Conservation (phyloP, 2,797 vertebrate genomes). For the Anomalospiza imberbis region DNA sequence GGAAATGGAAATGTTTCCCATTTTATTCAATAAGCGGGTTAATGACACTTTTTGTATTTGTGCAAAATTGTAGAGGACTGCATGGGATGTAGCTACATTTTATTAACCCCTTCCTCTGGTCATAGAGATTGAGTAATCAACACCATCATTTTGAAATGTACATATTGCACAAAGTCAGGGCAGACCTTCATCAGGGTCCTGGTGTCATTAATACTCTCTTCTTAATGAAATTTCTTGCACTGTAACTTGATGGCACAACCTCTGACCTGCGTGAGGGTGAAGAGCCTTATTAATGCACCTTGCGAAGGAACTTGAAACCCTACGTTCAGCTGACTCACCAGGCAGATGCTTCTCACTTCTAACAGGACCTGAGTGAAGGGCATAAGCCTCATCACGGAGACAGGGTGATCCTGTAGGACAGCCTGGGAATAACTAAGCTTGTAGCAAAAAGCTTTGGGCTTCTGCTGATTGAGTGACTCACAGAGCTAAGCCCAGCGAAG, state of each 20-base stretch:
- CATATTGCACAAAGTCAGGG: neutral
- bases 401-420: conserved; percentile 53
- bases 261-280: neutral
- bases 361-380: neutral
- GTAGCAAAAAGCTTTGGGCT: conserved; percentile 10
- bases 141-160: neutral
- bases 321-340: neutral
- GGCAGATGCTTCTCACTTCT: neutral
- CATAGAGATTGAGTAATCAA: accelerated
- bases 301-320: neutral
- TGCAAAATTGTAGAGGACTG: neutral
- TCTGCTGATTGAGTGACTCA: conserved; percentile 16
- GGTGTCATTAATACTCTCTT: neutral
- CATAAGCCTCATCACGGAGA: neutral
- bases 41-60: neutral
- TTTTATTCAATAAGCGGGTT: neutral
- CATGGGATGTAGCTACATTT: neutral
- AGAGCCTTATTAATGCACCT: neutral
- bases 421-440: conserved; percentile 16
- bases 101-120: conserved; percentile 25
- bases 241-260: neutral
- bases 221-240: neutral
- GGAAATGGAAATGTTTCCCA: neutral
- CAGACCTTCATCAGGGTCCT: neutral
- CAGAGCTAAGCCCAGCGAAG: neutral